Percentiles rank a stretch among this genome's conserved stretches.
These are phyloP conservation scores for Upupa epops DNA, from an alignment of 2,113 vertebrate genomes.

Conservation along the genomic window DNA sequence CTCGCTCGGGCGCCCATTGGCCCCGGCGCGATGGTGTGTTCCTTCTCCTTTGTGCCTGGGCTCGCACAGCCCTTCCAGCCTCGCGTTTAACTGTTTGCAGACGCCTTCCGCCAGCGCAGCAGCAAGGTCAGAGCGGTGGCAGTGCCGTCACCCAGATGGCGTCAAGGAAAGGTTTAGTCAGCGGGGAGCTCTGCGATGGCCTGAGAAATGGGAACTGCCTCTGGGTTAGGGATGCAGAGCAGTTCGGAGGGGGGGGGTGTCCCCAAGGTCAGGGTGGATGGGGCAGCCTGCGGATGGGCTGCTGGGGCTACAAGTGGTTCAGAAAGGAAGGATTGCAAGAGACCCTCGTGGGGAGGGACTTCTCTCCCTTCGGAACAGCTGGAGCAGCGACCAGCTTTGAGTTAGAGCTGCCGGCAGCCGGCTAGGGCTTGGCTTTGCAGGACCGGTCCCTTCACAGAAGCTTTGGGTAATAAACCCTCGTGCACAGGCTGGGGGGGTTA, in stretches of 20 bases:
- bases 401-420: neutral
- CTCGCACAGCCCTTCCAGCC: neutral
- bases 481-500: neutral
- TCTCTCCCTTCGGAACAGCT: fast-evolving
- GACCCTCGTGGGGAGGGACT: neutral
- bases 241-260: no score
- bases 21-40: conserved; percentile 72
- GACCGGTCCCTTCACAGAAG: neutral
- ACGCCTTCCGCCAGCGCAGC: neutral
- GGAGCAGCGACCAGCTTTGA: neutral
- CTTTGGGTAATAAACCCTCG: fast-evolving
- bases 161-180: neutral
- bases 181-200: fast-evolving
- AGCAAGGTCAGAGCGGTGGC: neutral
- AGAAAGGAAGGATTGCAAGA: neutral
- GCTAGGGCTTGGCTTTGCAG: neutral
- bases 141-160: neutral
- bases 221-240: neutral
- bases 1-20: conserved; percentile 66
- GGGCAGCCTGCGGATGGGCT: neutral
- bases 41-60: neutral
- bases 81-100: neutral
- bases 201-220: fast-evolving
- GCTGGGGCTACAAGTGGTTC: neutral
- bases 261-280: fast-evolving